Percentiles rank a stretch among this genome's conserved stretches.
phyloP scores from a whole-genome alignment of 2,113 vertebrate genomes.

The Plecturocebus donacophilus region DNA sequence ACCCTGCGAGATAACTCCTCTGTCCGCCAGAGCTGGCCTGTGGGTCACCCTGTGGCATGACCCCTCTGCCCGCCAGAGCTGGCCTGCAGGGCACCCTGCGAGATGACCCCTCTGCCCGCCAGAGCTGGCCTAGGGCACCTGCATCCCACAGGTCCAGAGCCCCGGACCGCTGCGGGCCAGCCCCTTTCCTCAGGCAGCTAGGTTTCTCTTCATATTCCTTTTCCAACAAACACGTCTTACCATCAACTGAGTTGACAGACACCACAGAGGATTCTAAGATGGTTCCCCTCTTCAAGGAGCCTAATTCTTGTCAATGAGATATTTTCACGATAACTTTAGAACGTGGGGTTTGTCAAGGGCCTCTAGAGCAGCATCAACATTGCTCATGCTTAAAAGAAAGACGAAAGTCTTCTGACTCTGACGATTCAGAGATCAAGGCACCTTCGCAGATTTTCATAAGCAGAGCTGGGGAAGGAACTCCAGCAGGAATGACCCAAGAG shows the following conservation, averaged over 20 bases:
- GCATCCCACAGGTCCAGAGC: rapidly evolving
- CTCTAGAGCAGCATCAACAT: neutral
- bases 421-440: neutral
- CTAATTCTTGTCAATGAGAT: neutral
- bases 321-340: neutral
- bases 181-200: neutral
- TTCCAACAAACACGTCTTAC: neutral
- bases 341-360: neutral
- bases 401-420: neutral
- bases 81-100: neutral
- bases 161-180: rapidly evolving
- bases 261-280: neutral
- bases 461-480: neutral
- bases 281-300: neutral
- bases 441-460: too few species aligned
- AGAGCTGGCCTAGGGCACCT: neutral
- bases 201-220: neutral
- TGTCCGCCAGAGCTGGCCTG: neutral
- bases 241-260: neutral
- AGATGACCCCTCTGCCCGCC: neutral
- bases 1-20: neutral
- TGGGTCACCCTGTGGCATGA: neutral
- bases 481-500: neutral
- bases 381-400: neutral
- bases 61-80: too few species aligned